Base-by-base conservation (phyloP, 1,140 invertebrate genomes). In the Brachionus rotundiformis region DNA sequence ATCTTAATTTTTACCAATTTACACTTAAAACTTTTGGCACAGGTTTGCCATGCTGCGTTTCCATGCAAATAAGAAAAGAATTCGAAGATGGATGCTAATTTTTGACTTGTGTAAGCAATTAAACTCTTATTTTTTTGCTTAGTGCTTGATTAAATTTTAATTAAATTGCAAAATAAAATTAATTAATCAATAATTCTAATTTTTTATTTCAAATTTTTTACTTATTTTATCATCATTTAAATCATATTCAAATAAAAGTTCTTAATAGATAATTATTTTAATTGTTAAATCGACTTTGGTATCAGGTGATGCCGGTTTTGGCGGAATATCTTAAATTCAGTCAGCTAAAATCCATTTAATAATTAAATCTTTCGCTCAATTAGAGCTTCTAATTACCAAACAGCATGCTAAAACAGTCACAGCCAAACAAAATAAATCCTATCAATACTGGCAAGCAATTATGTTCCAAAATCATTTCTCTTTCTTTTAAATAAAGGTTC, bases 41-140 rank as follows among this genome's bases (percentile, higher is more conserved):
- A 68, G 63, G 10, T 1, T 68, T 31, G 5, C 63, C 63, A 36
- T 68, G 63, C 8, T 68, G 63, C 36, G 63, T 68, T 36, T 11
- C 63, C 1, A 68, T 68, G 63, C 63, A 68, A 68, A 68, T 68
- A 33, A 33, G 63, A 16, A 68, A 68, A 23, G 29, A 68, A 33
- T 68, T 68, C 61, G 61, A 63, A 29, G 61, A 63, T 8, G 25
- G 25, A 33, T 5, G 11, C 23, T 63, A 29, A 63, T 63, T 63
- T 33, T 13, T n/a, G n/a, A n/a, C n/a, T n/a, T n/a, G n/a, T n/a
- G n/a, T n/a, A n/a, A n/a, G n/a, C n/a, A n/a, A n/a, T n/a, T n/a
- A n/a, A n/a, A n/a, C n/a, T n/a, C n/a, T n/a, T n/a, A n/a, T n/a
- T n/a, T n/a, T n/a, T n/a, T n/a, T n/a, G n/a, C n/a, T n/a, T n/a